phyloP scores from a whole-genome alignment of 2,797 vertebrate species.

The Callimico goeldii region DNA sequence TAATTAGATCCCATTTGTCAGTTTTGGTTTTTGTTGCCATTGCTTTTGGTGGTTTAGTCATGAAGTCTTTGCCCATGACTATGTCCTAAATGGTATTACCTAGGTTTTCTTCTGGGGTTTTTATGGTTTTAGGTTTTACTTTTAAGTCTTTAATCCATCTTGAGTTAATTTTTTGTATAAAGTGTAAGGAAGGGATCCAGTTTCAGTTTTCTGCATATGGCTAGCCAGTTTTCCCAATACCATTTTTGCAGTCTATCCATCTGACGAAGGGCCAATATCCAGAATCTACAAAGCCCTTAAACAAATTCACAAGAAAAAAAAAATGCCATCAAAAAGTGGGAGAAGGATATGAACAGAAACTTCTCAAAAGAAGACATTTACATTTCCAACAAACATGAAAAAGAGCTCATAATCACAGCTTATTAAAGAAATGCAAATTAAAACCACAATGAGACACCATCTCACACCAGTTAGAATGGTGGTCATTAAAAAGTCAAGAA shows the following conservation, averaged over 20 bases:
- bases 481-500: background rate
- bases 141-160: background rate
- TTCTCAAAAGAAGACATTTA: background rate
- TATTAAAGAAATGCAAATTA: background rate
- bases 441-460: background rate
- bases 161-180: background rate
- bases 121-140: background rate
- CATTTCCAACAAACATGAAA: background rate
- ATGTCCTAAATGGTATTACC: background rate
- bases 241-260: background rate
- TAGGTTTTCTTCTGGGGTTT: background rate
- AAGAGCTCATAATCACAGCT: background rate
- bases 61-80: background rate
- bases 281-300: background rate
- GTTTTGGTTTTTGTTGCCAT: background rate
- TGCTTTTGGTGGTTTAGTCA: background rate
- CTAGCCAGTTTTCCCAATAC: background rate
- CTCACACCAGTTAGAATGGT: background rate
- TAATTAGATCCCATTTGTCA: background rate
- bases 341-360: background rate
- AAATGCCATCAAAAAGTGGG: background rate
- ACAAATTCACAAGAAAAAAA: background rate
- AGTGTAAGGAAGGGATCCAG: background rate
- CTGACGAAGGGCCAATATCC: background rate
- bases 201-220: background rate